Evolutionary conservation across 1,140 invertebrate species (phyloP).

Genomic region (Pseudobourletiella spinata): DNA sequence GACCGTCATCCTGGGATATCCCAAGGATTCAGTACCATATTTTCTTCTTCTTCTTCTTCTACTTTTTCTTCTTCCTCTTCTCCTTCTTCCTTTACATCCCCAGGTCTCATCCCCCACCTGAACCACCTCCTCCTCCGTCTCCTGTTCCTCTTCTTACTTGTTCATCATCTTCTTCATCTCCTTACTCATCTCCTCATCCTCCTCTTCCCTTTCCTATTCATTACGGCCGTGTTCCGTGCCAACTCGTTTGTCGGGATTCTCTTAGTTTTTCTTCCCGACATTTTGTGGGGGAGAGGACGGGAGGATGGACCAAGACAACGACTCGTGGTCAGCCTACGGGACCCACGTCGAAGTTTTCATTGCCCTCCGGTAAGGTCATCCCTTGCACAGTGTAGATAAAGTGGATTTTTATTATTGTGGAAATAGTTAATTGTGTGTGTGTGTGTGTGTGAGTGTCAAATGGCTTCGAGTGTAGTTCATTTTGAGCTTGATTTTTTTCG

Average conservation of each 20-base stretch:
- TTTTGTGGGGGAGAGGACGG: too few species aligned
- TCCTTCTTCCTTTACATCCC: background rate
- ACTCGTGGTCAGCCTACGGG: background rate
- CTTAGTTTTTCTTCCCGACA: background rate
- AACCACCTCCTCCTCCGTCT: background rate
- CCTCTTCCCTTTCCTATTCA: background rate
- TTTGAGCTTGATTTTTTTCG: too few species aligned
- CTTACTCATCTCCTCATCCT: background rate
- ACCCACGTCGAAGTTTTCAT: background rate
- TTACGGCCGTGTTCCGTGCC: background rate
- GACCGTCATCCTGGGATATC: too few species aligned
- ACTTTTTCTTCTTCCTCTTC: background rate
- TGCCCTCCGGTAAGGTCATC: conserved; percentile 1
- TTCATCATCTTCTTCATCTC: background rate
- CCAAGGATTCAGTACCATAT: too few species aligned
- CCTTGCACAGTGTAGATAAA: too few species aligned
- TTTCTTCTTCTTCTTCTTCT: background rate
- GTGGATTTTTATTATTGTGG: too few species aligned
- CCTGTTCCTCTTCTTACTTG: background rate
- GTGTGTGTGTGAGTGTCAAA: too few species aligned
- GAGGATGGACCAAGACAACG: conserved; percentile 6
- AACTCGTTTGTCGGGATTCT: background rate
- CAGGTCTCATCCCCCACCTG: background rate
- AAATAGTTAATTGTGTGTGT: too few species aligned
- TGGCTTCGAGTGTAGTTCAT: too few species aligned